Base-by-base conservation (phyloP, 2,888 invertebrate genomes). In the Biston betularia region DNA sequence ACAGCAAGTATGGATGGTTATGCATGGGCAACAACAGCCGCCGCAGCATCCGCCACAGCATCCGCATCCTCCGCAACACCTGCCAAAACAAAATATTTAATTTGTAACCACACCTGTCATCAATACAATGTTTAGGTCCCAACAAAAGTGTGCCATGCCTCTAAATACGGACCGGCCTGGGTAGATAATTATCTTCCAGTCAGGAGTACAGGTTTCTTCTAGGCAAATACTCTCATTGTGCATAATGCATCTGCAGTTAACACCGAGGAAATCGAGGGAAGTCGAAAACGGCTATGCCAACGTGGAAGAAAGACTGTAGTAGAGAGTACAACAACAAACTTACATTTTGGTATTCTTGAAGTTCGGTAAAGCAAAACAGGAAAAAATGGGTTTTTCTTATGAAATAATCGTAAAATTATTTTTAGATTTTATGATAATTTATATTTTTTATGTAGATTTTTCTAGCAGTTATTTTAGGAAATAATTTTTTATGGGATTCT, bases 1-100 rank as follows among this genome's bases (percentile, higher is more conserved):
- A 73, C 87, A 88, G 75, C 88, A 86, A 42, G 87, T 87, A 77
- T 87, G 83, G 68, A 88, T 87, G 14, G 85, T 87, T 63, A 87
- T 87, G 52, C 68, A 74, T 1, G 87, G 87, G 72, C 87, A 86
- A 74, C 87, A 78, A 50, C 79, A 77, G 46, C 81, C 81, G n/a
- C n/a, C n/a, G n/a, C n/a, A n/a, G n/a, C n/a, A n/a, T n/a, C n/a
- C n/a, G n/a, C n/a, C n/a, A n/a, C n/a, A n/a, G n/a, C n/a, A n/a
- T n/a, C n/a, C n/a, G n/a, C n/a, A n/a, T n/a, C n/a, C n/a, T n/a
- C n/a, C n/a, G 65, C 78, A 72, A 71, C 79, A 73, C 57, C 57
- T 57, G 57, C 14, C 35, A 48, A 6, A n/a, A n/a, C n/a, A n/a
- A n/a, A n/a, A n/a, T n/a, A n/a, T n/a, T n/a, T n/a, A n/a, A n/a